These are phyloP conservation scores for Montipora efflorescens DNA, from an alignment of 64 coral and sea anemone species.

Conservation along the genomic window DNA sequence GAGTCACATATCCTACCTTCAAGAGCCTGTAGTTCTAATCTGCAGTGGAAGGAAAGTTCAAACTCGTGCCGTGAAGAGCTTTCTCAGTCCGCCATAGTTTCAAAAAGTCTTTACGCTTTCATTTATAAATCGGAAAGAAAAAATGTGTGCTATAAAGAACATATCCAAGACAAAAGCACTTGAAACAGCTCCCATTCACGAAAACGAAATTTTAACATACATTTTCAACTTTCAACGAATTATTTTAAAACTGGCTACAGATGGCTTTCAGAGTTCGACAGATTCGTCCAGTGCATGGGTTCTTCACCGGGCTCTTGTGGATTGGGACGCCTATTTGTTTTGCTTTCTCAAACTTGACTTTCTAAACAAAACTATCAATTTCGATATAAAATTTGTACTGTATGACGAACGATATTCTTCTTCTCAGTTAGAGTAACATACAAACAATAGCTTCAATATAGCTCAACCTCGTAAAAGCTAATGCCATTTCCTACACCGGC, in stretches of 20 bases:
- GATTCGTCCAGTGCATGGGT: background rate
- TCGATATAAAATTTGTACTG: background rate
- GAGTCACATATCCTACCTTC: no score
- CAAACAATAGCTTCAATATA: conserved; percentile 19
- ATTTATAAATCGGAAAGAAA: background rate
- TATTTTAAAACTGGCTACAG: background rate
- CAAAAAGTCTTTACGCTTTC: no score
- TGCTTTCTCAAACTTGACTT: background rate
- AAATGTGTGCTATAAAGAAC: conserved; percentile 14
- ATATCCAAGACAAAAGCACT: no score
- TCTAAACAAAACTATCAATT: background rate
- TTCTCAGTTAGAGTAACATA: conserved; percentile 25
- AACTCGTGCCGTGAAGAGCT: no score
- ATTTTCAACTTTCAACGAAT: background rate
- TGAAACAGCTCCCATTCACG: background rate
- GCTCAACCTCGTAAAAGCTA: conserved; percentile 20
- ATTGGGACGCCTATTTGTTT: background rate
- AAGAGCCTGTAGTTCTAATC: no score
- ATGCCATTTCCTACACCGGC: conserved; percentile 9
- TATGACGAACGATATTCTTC: conserved; percentile 24
- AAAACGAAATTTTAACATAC: background rate
- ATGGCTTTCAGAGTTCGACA: background rate
- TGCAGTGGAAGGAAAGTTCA: no score
- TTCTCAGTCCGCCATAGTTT: no score
- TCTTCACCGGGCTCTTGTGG: background rate